These are phyloP conservation scores for Ceyx melanurus DNA, from an alignment of 2,113 vertebrate species.

Conservation along the genomic window DNA sequence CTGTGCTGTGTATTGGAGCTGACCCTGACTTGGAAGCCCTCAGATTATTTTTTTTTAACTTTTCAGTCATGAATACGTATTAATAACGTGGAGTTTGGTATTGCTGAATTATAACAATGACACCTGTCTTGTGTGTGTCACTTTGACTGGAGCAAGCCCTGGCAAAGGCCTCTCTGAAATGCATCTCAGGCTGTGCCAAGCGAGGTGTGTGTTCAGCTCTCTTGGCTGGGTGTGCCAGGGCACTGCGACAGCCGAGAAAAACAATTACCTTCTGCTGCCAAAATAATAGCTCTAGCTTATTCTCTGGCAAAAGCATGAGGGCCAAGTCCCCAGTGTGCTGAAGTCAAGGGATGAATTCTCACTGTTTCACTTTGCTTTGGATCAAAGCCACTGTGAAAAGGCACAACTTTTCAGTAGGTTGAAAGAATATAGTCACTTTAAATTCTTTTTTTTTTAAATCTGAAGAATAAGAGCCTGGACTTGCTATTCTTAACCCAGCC, in stretches of 20 bases:
- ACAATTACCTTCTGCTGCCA: background rate
- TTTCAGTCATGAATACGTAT: fast-evolving
- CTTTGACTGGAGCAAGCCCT: background rate
- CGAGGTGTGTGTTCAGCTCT: background rate
- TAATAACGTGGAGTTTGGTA: background rate
- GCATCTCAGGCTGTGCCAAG: background rate
- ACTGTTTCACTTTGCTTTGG: background rate
- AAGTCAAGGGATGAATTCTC: background rate
- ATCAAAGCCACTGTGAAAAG: background rate
- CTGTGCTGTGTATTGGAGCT: background rate
- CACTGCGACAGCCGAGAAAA: background rate
- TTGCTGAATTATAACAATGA: background rate
- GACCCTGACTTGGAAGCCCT: background rate
- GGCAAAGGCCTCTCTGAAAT: background rate
- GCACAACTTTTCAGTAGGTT: background rate
- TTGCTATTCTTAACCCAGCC: background rate
- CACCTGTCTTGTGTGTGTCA: background rate
- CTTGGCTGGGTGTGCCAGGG: background rate
- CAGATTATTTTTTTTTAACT: background rate
- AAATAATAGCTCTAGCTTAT: background rate
- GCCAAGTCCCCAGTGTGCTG: background rate
- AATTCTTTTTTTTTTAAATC: background rate
- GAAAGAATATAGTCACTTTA: background rate
- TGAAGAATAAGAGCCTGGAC: background rate
- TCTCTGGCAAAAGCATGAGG: background rate